phyloP scores from a whole-genome alignment of 1,140 invertebrate species.

The Ctenoplectra terminalis region DNA sequence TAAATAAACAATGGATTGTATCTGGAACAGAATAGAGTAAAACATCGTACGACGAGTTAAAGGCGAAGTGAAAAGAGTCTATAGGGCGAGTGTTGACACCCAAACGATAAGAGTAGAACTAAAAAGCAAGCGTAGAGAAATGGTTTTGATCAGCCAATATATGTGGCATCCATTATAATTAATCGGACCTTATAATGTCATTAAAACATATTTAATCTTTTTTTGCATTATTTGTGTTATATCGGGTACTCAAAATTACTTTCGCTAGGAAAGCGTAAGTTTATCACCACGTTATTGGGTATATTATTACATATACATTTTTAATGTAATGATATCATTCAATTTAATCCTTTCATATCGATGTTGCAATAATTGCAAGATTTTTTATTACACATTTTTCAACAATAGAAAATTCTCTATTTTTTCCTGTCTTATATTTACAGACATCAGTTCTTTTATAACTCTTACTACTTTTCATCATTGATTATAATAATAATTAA shows the following conservation, averaged over 20 bases:
- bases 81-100: no score
- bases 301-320: background rate
- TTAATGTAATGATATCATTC: background rate
- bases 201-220: constrained; percentile 39
- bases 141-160: no score
- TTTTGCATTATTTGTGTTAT: background rate
- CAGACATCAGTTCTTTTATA: no score
- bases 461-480: no score
- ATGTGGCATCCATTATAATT: constrained; percentile 7
- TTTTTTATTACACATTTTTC: background rate
- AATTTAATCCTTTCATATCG: constrained; percentile 3
- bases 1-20: no score
- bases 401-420: background rate
- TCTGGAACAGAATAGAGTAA: no score
- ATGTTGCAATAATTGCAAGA: background rate
- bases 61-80: no score
- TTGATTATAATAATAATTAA: no score
- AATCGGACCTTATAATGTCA: constrained; percentile 32
- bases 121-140: no score
- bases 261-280: constrained; percentile 1
- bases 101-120: no score
- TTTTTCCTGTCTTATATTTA: no score
- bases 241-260: background rate
- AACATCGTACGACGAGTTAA: no score
- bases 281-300: background rate